Percentiles rank a stretch among this genome's conserved stretches.
Conservation (phyloP, 1,140 invertebrate species). For the Littorina saxatilis region DNA sequence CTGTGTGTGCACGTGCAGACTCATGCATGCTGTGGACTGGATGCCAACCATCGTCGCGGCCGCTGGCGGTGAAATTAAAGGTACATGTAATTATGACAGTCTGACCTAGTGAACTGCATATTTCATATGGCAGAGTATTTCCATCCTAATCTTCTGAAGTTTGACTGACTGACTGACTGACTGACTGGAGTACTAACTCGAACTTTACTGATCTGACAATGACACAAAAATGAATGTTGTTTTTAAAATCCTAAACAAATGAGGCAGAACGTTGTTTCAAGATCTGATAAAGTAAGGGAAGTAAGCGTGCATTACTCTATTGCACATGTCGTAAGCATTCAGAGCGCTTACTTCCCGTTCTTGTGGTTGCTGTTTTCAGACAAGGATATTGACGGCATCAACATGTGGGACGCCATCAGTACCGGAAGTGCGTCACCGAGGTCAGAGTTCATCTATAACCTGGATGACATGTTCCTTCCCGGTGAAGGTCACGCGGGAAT, state of each 20-base stretch:
- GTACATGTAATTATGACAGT: neutral
- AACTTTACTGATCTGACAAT: too few relatives aligned
- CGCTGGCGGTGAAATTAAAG: conserved; percentile 48
- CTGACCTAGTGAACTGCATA: neutral
- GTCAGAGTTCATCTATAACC: conserved; percentile 61
- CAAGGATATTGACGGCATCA: too few relatives aligned
- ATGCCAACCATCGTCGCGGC: conserved; percentile 62
- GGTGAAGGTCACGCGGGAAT: conserved; percentile 62
- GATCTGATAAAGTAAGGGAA: too few relatives aligned
- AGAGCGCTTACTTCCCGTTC: too few relatives aligned
- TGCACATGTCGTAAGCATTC: too few relatives aligned
- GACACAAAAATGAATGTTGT: too few relatives aligned
- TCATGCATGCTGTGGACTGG: conserved; percentile 71
- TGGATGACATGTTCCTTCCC: conserved; percentile 42
- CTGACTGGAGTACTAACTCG: neutral
- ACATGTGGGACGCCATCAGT: conserved; percentile 52
- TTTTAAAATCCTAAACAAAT: too few relatives aligned
- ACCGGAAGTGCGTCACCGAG: conserved; percentile 39
- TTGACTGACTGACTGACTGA: neutral
- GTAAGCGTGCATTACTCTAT: too few relatives aligned
- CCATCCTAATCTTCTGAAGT: neutral
- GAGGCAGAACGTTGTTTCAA: too few relatives aligned
- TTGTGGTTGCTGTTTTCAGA: conserved; percentile 29
- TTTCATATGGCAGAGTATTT: neutral
- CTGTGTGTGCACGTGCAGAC: conserved; percentile 50